Evolutionary conservation across 1,140 invertebrate genomes (phyloP).

Genomic region (Amphibalanus amphitrite): DNA sequence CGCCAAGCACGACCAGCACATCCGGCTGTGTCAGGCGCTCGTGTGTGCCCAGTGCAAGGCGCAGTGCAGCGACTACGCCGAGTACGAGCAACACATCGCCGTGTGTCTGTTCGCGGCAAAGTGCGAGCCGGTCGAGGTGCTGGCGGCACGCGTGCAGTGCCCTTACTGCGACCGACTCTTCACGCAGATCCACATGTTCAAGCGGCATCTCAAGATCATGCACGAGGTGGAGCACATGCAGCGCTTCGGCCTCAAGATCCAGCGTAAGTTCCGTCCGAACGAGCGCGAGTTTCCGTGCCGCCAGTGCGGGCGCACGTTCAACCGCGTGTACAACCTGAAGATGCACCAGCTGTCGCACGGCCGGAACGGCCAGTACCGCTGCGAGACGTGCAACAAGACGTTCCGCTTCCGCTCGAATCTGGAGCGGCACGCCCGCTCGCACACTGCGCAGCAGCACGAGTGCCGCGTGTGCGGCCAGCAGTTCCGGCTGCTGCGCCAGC

Average conservation of each 20-base stretch:
- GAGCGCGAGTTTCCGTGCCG: background rate
- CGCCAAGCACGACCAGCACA: slow-evolving; percentile 2
- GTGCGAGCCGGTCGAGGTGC: background rate
- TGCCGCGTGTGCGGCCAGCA: background rate
- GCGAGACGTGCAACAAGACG: slow-evolving; percentile 1
- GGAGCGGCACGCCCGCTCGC: background rate
- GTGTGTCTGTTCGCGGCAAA: background rate
- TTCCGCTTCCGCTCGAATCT: background rate
- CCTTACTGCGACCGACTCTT: background rate
- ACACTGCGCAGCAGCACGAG: background rate
- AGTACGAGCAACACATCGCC: background rate
- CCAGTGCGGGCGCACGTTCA: background rate
- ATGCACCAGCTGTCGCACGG: slow-evolving; percentile 1
- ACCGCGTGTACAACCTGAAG: background rate
- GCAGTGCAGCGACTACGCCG: background rate
- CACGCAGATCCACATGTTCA: background rate
- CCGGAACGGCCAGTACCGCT: background rate
- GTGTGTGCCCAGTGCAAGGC: background rate
- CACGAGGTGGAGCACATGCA: background rate
- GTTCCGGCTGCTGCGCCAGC: background rate
- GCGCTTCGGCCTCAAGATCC: background rate
- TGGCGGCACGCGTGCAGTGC: background rate
- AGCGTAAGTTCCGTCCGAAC: background rate
- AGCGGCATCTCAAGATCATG: background rate
- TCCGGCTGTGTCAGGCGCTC: background rate